Evolutionary conservation across 64 coral and sea anemone genomes (phyloP), one percentile per base, ranked within the genome.

Genomic region (Actinia tenebrosa): DNA sequence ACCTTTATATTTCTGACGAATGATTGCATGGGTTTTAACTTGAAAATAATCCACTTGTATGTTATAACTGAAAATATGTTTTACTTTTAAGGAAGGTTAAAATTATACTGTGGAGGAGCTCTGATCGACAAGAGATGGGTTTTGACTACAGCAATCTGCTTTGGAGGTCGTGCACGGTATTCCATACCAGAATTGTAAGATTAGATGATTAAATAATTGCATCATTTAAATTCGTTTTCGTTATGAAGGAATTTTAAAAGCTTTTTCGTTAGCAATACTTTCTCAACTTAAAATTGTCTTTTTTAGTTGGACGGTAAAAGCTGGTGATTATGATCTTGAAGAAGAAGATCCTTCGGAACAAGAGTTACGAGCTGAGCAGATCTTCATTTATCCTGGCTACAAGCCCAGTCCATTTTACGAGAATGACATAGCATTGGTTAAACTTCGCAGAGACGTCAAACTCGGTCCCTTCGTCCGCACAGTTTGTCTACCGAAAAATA

Each of bases 361-460:
- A 16, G 87, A 88, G 7, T 15, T 88, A 23, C 2, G 8, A 0
- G 11, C 53, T 55, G 42, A 80, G 87, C 45, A 79, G 52, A 79
- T 88, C 17, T 79, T 88, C 78, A 30, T 59, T 44, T 72, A 88
- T 62, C 53, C 71, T 18, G 56, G 80, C 23, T 88, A 88, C n/a
- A 60, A 0, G 3, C 26, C 42, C 66, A 16, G 16, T 37, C 27
- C 6, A 61, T 61, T 61, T 61, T 88, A 60, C 30, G 19, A 64
- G 11, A 88, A 84, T 52, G 91, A 92, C 56, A 92, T 92, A 44
- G 91, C 91, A 20, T 50, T 92, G 25, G 62, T 92, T 19, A 84
- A 88, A 62, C 91, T 92, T 59, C 50, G 63, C 15, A n/a, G 22
- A 25, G 61, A 83, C 15, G 78, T 71, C 20, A 58, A 78, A 63